phyloP scores from a whole-genome alignment of 1,140 invertebrate genomes.

The Hyposmocoma kahamanoa region DNA sequence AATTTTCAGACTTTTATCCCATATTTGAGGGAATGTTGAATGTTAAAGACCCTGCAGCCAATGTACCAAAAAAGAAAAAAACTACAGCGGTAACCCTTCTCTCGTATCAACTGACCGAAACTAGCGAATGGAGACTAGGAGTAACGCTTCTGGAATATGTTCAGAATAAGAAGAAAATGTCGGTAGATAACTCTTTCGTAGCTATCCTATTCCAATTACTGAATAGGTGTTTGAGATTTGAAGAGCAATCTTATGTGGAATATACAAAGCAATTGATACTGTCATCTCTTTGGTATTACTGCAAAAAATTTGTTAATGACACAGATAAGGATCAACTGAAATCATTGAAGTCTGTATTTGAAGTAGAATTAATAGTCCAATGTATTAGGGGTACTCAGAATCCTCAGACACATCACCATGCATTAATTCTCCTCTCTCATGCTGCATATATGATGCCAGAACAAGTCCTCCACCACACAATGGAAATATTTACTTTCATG shows the following conservation, averaged over 20 bases:
- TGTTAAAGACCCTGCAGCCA: slow-evolving; percentile 43
- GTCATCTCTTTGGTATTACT: slow-evolving; percentile 84
- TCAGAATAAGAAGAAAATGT: slow-evolving; percentile 87
- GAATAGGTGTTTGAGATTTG: slow-evolving; percentile 84
- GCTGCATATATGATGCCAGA: slow-evolving; percentile 85
- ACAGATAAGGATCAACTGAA: slow-evolving; percentile 65
- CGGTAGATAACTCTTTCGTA: slow-evolving; percentile 78
- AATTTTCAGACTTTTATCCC: slow-evolving; percentile 77
- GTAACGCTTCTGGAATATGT: slow-evolving; percentile 87
- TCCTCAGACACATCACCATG: slow-evolving; percentile 95
- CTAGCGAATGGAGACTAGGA: slow-evolving; percentile 83
- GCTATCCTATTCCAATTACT: slow-evolving; percentile 87
- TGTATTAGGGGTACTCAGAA: slow-evolving; percentile 92
- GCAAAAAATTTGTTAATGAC: slow-evolving; percentile 74
- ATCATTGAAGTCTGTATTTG: slow-evolving; percentile 77
- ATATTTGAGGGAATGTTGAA: slow-evolving; percentile 77
- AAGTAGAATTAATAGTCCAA: slow-evolving; percentile 89
- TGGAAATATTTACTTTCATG: slow-evolving; percentile 97
- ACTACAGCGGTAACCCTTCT: slow-evolving; percentile 61
- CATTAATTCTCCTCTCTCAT: slow-evolving; percentile 85
- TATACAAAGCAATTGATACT: slow-evolving; percentile 92
- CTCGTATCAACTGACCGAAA: slow-evolving; percentile 76
- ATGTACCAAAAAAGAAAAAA: slow-evolving; percentile 46
- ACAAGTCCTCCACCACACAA: slow-evolving; percentile 91
- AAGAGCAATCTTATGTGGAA: slow-evolving; percentile 89